These are phyloP conservation scores for Odontomyia ornata DNA, from an alignment of 2,888 invertebrate genomes.

Conservation along the genomic window DNA sequence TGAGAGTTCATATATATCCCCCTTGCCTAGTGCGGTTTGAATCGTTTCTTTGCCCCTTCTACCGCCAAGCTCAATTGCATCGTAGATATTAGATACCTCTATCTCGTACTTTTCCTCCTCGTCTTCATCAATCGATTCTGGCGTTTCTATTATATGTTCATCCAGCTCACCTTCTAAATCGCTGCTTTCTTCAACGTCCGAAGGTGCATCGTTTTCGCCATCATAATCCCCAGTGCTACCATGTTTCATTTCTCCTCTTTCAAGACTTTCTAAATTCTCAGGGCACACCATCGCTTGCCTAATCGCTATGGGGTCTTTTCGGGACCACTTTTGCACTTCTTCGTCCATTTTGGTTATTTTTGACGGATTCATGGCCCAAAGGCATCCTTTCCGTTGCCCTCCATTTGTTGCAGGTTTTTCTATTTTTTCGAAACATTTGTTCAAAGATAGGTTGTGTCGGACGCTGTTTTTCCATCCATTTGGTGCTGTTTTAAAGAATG, in stretches of 20 bases:
- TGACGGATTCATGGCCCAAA: slow-evolving; percentile 97
- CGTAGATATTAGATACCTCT: slow-evolving; percentile 76
- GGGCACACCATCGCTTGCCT: slow-evolving; percentile 94
- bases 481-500: slow-evolving; percentile 97
- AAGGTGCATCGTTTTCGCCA: slow-evolving; percentile 65
- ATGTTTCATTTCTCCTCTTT: slow-evolving; percentile 90
- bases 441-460: slow-evolving; percentile 94
- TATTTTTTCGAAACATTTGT: slow-evolving; percentile 98
- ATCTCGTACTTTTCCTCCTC: slow-evolving; percentile 69
- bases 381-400: slow-evolving; percentile 84
- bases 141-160: slow-evolving; percentile 64
- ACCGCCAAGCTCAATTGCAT: slow-evolving; percentile 74
- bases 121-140: slow-evolving; percentile 62
- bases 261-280: slow-evolving; percentile 82
- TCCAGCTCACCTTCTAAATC: slow-evolving; percentile 70
- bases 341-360: slow-evolving; percentile 97
- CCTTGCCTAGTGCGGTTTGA: slow-evolving; percentile 57
- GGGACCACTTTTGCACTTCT: slow-evolving; percentile 96
- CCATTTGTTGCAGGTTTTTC: slow-evolving; percentile 92
- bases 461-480: slow-evolving; percentile 99
- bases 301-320: slow-evolving; percentile 93
- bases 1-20: slow-evolving; percentile 68
- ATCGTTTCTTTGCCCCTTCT: slow-evolving; percentile 65
- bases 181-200: slow-evolving; percentile 64
- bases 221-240: slow-evolving; percentile 71